These are phyloP conservation scores for Lepidocolaptes lacrymiger DNA, from an alignment of 2,797 vertebrate species.

Conservation along the genomic window DNA sequence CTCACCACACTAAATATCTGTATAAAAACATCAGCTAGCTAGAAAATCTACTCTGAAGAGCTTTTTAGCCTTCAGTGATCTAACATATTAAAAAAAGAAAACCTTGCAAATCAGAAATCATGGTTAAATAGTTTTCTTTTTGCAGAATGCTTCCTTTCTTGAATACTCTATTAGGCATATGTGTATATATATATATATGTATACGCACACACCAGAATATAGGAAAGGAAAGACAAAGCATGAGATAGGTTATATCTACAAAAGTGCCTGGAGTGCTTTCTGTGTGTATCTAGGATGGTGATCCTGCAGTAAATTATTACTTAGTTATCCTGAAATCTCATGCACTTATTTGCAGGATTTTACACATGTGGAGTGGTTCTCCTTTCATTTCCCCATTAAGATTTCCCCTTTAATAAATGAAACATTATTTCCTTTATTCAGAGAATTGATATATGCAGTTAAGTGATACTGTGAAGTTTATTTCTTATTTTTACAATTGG, in stretches of 20 bases:
- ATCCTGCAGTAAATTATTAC: not conserved
- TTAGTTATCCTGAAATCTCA: not conserved
- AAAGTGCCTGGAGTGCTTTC: not conserved
- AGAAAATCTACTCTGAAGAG: slow-evolving; percentile 27
- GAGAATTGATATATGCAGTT: not conserved
- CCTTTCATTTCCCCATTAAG: not conserved
- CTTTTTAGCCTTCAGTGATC: not conserved
- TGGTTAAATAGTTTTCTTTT: not conserved
- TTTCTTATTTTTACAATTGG: not conserved
- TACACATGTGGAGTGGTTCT: not conserved
- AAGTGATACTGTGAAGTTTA: not conserved
- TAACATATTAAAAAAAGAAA: slow-evolving; percentile 26
- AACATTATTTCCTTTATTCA: not conserved
- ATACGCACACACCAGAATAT: not conserved
- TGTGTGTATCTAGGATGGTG: not conserved
- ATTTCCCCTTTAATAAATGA: not conserved
- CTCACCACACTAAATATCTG: not conserved
- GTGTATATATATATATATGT: no score
- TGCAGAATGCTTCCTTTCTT: not conserved
- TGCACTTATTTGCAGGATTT: not conserved
- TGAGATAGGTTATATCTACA: not conserved
- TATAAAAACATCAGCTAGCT: not conserved
- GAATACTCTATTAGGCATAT: no score
- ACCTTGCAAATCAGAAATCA: not conserved
- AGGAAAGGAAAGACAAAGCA: not conserved